Percentiles rank a stretch among this genome's conserved stretches.
Evolutionary conservation across 1,140 invertebrate species (phyloP).

Genomic region (Zaprionus tsacasi): DNA sequence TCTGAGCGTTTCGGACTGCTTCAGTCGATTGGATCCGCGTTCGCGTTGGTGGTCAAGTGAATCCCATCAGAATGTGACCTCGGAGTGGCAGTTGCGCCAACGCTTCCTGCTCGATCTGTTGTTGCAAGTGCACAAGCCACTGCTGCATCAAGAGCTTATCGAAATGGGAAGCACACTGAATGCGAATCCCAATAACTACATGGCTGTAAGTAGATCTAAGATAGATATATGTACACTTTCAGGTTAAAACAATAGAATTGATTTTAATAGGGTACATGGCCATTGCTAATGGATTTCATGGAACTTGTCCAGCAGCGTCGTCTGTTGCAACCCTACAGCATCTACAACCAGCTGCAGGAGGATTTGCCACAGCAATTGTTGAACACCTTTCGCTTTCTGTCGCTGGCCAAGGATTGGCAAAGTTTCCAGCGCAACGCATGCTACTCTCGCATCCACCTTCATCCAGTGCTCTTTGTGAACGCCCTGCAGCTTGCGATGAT

Average conservation of each 20-base stretch:
- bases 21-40: constrained; percentile 24
- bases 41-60: constrained; percentile 6
- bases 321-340: constrained; percentile 48
- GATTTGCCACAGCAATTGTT: constrained; percentile 87
- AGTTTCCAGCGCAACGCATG: constrained; percentile 87
- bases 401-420: constrained; percentile 86
- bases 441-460: constrained; percentile 86
- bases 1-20: constrained; percentile 3
- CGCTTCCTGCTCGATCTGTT: constrained; percentile 64
- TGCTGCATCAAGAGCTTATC: constrained; percentile 54
- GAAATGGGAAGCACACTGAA: constrained; percentile 83
- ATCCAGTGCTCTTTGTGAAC: constrained; percentile 86
- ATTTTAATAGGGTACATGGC: constrained; percentile 44
- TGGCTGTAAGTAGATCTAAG: constrained; percentile 23
- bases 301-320: constrained; percentile 84
- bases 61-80: neutral
- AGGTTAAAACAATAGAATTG: neutral
- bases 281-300: constrained; percentile 50
- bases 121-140: constrained; percentile 73
- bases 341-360: constrained; percentile 84
- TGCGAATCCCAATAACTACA: constrained; percentile 45
- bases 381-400: constrained; percentile 87
- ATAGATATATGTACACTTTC: neutral
- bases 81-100: constrained; percentile 44
- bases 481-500: constrained; percentile 86